Conservation (phyloP, 1,140 invertebrate genomes). For the Paraescarpia echinospica region DNA sequence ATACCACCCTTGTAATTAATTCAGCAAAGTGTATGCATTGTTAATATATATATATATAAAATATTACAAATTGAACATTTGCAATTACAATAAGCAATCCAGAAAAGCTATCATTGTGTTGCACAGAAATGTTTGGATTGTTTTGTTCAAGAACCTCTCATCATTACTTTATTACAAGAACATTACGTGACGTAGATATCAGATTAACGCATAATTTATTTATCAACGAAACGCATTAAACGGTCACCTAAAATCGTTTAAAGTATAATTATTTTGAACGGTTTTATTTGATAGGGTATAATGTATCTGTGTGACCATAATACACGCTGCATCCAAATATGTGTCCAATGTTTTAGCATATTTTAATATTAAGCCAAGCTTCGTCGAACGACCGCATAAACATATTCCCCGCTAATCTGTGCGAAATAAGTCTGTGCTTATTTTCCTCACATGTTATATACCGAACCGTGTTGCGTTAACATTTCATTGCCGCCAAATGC, state of each 20-base stretch:
- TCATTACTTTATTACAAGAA: not conserved
- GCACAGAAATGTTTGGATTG: not conserved
- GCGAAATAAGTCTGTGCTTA: no score
- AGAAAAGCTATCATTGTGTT: not conserved
- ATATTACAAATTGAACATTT: not conserved
- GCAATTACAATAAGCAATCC: not conserved
- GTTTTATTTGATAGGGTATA: no score
- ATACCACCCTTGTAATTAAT: not conserved
- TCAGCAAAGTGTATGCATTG: not conserved
- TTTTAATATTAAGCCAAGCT: not conserved
- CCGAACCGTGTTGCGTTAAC: not conserved
- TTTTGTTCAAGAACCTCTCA: not conserved
- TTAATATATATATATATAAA: not conserved
- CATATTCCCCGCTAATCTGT: no score
- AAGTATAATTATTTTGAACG: no score
- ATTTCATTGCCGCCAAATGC: not conserved
- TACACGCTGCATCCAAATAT: no score
- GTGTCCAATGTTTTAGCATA: no score
- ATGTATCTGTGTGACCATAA: no score
- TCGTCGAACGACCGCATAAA: no score
- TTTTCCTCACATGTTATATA: no score
- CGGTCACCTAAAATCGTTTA: not conserved
- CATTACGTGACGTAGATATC: not conserved
- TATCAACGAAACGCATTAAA: not conserved
- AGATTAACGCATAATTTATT: not conserved